Conservation (phyloP, 1,140 invertebrate genomes). For the Physella acuta region DNA sequence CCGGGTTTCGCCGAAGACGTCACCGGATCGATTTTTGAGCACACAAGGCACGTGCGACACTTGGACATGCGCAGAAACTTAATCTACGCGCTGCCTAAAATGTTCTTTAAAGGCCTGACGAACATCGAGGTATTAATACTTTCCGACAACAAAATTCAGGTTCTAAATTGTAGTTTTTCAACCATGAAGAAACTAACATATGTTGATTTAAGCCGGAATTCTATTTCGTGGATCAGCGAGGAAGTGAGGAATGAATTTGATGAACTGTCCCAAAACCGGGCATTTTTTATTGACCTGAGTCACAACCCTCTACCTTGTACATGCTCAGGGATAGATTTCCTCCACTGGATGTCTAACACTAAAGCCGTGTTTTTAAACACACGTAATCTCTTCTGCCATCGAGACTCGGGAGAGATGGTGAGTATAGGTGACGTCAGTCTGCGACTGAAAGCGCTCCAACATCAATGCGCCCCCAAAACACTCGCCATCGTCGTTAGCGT, state of each 20-base stretch:
- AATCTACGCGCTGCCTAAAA: background rate
- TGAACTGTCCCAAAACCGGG: background rate
- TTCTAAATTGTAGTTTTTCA: background rate
- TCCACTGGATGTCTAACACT: background rate
- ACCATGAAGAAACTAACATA: background rate
- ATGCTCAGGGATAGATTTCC: conserved; percentile 7
- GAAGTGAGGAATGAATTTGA: background rate
- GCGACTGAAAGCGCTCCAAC: background rate
- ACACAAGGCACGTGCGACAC: background rate
- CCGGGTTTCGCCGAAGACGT: background rate
- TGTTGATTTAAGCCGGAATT: conserved; percentile 1
- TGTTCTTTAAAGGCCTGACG: background rate
- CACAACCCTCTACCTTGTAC: conserved; percentile 9
- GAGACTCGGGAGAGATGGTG: background rate
- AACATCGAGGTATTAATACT: background rate
- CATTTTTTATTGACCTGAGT: background rate
- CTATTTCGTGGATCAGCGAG: background rate
- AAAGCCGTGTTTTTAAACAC: background rate
- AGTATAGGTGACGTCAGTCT: background rate
- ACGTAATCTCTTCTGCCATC: background rate
- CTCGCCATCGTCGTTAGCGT: background rate
- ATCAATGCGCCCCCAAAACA: background rate
- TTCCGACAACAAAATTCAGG: background rate
- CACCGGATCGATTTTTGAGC: background rate
- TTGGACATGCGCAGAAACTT: conserved; percentile 2